Percentiles rank a stretch among this genome's conserved stretches.
These are phyloP conservation scores for Orthosia gothica DNA, from an alignment of 2,888 invertebrate species.

Conservation along the genomic window DNA sequence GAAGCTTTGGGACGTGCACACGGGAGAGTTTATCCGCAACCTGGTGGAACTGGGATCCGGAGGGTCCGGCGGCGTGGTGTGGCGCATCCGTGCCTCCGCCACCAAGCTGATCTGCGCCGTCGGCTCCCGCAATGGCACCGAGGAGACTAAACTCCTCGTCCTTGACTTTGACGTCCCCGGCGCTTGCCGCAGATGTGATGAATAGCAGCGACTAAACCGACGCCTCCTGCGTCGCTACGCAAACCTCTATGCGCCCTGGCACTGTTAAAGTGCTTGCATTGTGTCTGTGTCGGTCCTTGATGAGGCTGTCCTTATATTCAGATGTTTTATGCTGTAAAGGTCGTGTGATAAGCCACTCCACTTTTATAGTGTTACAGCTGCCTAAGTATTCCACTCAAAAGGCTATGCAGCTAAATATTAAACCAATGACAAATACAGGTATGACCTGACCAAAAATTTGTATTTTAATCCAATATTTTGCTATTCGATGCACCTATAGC, in stretches of 20 bases:
- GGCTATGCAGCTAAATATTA: slow-evolving; percentile 16
- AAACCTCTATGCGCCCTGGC: slow-evolving; percentile 89
- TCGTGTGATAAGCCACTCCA: not conserved
- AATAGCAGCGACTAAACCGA: slow-evolving; percentile 89
- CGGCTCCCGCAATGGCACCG: slow-evolving; percentile 99
- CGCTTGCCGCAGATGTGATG: slow-evolving; percentile 92
- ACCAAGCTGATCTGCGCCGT: slow-evolving; percentile 99
- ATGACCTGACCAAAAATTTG: slow-evolving; percentile 14
- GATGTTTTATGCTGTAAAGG: slow-evolving; percentile 10
- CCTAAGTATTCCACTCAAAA: slow-evolving; percentile 5
- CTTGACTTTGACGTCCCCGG: slow-evolving; percentile 98
- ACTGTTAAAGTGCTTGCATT: slow-evolving; percentile 74
- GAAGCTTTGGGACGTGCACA: slow-evolving; percentile 99
- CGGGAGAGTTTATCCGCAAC: slow-evolving; percentile 99
- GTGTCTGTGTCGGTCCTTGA: slow-evolving; percentile 57
- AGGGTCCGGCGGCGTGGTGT: slow-evolving; percentile 99
- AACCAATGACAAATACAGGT: slow-evolving; percentile 12
- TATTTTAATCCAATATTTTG: slow-evolving; percentile 10
- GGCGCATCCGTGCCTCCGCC: slow-evolving; percentile 98
- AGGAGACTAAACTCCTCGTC: slow-evolving; percentile 99
- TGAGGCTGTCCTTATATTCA: slow-evolving; percentile 23
- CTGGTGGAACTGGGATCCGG: slow-evolving; percentile 98
- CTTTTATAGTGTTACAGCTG: not conserved
- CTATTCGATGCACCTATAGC: slow-evolving; percentile 26
- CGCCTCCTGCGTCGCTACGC: slow-evolving; percentile 87